Percentiles rank a stretch among this genome's conserved stretches.
Evolutionary conservation across 1,140 invertebrate species (phyloP).

Genomic region (Hyphantria cunea): DNA sequence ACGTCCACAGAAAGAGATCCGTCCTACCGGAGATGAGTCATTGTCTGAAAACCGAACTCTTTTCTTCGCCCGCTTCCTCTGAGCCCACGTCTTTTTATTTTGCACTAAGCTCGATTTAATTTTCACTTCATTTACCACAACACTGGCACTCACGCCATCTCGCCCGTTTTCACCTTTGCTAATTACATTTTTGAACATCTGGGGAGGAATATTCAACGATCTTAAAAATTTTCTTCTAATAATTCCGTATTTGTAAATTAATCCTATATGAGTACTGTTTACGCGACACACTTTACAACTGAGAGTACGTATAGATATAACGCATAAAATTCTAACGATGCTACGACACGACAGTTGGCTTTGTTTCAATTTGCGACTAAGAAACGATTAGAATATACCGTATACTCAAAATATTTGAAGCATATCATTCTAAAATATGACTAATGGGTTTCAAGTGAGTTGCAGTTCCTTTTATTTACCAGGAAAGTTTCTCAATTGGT

Average conservation of each 20-base stretch:
- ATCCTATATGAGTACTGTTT: constrained; percentile 31
- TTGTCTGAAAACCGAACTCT: constrained; percentile 61
- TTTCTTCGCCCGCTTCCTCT: constrained; percentile 54
- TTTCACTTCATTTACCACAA: constrained; percentile 51
- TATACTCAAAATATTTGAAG: constrained; percentile 33
- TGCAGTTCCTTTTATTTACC: neutral
- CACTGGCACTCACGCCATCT: constrained; percentile 19
- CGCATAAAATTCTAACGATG: constrained; percentile 46
- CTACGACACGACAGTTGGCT: constrained; percentile 57
- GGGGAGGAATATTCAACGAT: constrained; percentile 39
- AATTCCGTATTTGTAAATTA: constrained; percentile 42
- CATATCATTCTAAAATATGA: no score
- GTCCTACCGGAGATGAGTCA: constrained; percentile 37
- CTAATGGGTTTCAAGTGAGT: neutral
- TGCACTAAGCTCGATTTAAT: constrained; percentile 58
- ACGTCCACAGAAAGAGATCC: constrained; percentile 51
- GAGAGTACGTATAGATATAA: constrained; percentile 44
- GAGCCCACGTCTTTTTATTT: constrained; percentile 42
- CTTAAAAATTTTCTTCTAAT: constrained; percentile 36
- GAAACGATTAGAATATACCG: constrained; percentile 51
- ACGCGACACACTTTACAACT: constrained; percentile 50
- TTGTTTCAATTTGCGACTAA: constrained; percentile 54
- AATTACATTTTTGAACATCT: constrained; percentile 51
- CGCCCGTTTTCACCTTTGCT: constrained; percentile 35
- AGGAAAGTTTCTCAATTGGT: neutral